Percentiles rank a stretch among this genome's conserved stretches.
Conservation (phyloP, 2,113 vertebrate genomes). For the Aythya baeri region DNA sequence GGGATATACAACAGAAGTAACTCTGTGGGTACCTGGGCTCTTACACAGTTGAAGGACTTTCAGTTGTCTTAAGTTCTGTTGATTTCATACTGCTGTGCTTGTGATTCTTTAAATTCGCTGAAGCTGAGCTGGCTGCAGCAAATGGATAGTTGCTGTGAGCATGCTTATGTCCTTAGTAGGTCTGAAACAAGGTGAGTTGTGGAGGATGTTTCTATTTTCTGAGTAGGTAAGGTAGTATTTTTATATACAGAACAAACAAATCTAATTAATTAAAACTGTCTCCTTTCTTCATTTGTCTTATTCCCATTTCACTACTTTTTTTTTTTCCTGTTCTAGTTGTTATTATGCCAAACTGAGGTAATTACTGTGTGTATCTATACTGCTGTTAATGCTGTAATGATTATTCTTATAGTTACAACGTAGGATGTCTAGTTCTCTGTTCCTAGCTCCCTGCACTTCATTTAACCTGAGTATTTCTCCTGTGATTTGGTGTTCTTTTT, state of each 20-base stretch:
- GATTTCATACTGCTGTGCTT: constrained; percentile 43
- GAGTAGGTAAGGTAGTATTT: not conserved
- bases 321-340: not conserved
- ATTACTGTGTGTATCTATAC: not conserved
- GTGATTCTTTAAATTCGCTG: constrained; percentile 49
- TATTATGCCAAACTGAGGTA: not conserved
- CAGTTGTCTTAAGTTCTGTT: constrained; percentile 7
- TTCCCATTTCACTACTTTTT: not conserved
- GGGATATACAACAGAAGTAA: not conserved
- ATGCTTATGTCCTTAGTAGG: not conserved
- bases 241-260: not conserved
- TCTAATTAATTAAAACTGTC: not conserved
- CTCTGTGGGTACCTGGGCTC: not conserved
- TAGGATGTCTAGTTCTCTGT: not conserved
- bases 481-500: not conserved
- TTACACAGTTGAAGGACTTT: not conserved
- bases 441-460: not conserved
- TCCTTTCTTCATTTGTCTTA: not conserved
- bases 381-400: not conserved
- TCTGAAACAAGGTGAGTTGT: not conserved
- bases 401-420: not conserved
- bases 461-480: not conserved
- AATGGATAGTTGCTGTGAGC: not conserved
- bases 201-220: not conserved
- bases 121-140: constrained; percentile 47